phyloP scores from a whole-genome alignment of 2,888 invertebrate species.

The Chloroclystis v-ata region DNA sequence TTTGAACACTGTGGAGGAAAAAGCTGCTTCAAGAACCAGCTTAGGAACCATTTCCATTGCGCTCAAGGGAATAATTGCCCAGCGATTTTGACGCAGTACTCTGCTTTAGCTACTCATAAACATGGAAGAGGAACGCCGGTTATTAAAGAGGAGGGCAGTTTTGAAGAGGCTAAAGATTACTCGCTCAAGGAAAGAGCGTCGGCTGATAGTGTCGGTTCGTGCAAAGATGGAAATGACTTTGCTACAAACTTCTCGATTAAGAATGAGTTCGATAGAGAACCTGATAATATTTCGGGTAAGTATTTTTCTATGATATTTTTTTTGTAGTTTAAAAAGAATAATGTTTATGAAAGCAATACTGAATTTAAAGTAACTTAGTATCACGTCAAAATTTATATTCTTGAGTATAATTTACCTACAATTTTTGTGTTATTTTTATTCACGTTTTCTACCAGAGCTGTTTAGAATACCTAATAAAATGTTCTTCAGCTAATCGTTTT shows the following conservation, averaged over 20 bases:
- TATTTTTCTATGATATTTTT: slow-evolving; percentile 33
- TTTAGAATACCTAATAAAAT: no score
- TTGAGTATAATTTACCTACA: no score
- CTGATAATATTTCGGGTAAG: slow-evolving; percentile 73
- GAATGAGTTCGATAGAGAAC: slow-evolving; percentile 70
- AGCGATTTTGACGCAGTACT: slow-evolving; percentile 71
- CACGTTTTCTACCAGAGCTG: no score
- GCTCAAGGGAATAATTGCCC: slow-evolving; percentile 71
- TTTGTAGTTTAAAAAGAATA: no score
- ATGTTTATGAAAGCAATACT: no score
- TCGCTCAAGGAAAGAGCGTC: slow-evolving; percentile 71
- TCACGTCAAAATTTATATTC: no score
- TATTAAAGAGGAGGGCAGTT: slow-evolving; percentile 59
- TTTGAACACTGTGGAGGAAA: slow-evolving; percentile 72
- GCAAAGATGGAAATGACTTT: slow-evolving; percentile 58
- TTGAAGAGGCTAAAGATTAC: slow-evolving; percentile 74
- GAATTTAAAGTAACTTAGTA: no score
- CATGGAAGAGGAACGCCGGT: slow-evolving; percentile 69
- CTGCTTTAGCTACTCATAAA: slow-evolving; percentile 70
- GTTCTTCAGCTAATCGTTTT: no score
- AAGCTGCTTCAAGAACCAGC: slow-evolving; percentile 70
- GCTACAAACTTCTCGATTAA: slow-evolving; percentile 70
- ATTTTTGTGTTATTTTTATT: no score
- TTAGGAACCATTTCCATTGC: slow-evolving; percentile 71
- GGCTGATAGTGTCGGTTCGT: slow-evolving; percentile 59